A percentile compares a stretch with the other conserved stretches of the same genome.
Conservation (phyloP, 2,797 vertebrate genomes). For the Scleropages formosus region DNA sequence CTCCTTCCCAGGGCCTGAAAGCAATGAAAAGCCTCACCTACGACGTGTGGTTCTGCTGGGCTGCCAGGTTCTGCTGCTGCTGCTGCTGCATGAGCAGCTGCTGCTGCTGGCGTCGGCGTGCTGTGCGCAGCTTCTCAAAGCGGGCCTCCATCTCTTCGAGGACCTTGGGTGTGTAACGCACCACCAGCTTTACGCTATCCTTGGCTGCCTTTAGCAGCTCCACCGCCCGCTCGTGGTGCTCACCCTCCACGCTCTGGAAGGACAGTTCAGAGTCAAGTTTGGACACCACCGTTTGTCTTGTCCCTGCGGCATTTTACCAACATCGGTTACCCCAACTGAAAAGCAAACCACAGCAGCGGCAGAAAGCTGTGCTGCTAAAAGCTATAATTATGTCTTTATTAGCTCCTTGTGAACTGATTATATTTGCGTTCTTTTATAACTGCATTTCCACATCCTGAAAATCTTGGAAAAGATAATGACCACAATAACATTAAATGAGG, state of each 20-base stretch:
- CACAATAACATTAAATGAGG: constrained; percentile 11
- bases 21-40: constrained; percentile 92
- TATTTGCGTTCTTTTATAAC: constrained; percentile 1
- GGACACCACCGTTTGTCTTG: no score
- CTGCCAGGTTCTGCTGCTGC: constrained; percentile 80
- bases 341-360: background rate
- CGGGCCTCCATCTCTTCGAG: constrained; percentile 98
- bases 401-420: background rate
- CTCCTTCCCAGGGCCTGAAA: constrained; percentile 47
- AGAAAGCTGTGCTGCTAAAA: no score
- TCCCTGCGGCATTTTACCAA: background rate
- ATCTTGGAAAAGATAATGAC: background rate
- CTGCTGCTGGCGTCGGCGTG: constrained; percentile 92
- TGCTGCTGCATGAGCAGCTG: constrained; percentile 86
- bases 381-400: constrained; percentile 1
- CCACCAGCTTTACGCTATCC: constrained; percentile 95
- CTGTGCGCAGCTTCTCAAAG: constrained; percentile 94
- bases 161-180: constrained; percentile 97
- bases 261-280: background rate
- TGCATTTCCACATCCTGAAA: background rate
- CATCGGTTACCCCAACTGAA: background rate
- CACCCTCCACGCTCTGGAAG: constrained; percentile 91
- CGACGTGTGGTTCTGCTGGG: constrained; percentile 95
- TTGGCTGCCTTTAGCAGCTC: constrained; percentile 95
- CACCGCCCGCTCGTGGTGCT: constrained; percentile 96